phyloP scores from a whole-genome alignment of 2,797 vertebrate genomes.

The Phataginus tricuspis region DNA sequence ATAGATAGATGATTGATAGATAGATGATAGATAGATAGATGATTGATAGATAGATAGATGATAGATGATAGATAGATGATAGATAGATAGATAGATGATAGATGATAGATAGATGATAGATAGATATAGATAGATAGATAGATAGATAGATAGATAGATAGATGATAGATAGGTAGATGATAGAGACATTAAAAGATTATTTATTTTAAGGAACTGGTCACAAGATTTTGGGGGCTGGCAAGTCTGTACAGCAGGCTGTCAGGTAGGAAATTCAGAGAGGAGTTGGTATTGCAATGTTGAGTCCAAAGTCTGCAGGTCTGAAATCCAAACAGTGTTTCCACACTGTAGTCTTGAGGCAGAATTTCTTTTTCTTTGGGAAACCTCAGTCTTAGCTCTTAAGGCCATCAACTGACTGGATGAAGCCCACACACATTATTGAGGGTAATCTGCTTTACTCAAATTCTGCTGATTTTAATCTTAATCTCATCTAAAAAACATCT shows the following conservation, averaged over 20 bases:
- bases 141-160: background rate
- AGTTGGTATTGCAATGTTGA: background rate
- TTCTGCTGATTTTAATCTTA: background rate
- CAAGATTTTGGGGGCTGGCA: background rate
- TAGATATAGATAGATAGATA: background rate
- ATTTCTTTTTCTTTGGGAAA: background rate
- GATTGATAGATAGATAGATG: background rate
- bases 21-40: background rate
- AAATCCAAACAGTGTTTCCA: background rate
- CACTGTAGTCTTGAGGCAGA: background rate
- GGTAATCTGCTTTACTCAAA: background rate
- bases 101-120: background rate
- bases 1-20: background rate
- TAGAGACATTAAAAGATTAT: background rate
- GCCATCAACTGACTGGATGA: background rate
- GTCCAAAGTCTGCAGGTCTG: background rate
- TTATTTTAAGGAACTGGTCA: background rate
- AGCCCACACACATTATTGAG: background rate
- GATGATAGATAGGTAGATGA: background rate
- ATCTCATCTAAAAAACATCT: background rate
- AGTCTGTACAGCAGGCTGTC: background rate
- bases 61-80: background rate
- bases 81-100: background rate
- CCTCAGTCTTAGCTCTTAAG: background rate
- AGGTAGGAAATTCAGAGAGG: background rate